Evolutionary conservation across 2,888 invertebrate genomes (phyloP), one percentile per base, ranked within the genome.

Genomic region (Plebejus argus): DNA sequence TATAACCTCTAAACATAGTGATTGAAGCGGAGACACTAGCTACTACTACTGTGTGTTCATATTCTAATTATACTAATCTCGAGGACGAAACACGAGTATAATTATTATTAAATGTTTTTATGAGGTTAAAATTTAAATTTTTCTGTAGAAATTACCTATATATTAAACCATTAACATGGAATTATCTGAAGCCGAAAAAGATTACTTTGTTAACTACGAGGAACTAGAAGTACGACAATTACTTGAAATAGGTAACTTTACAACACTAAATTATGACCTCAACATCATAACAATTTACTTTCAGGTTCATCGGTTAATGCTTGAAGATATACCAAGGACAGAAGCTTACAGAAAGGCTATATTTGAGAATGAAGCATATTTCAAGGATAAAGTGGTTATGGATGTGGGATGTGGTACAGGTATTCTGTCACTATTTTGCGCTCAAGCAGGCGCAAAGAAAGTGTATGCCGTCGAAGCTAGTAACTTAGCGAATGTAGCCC

Each of bases 401-500:
- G 98, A 98, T 91, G 96, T 98, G 76, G 98, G 98, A 1, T 97
- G 97, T 79, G 98, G 98, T 1, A 97, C 97, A 23, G 98, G 99
- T 39, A 97, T 99, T 82, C 91, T 99, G 39, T 98, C 98, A 1
- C 93, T 98, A 84, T 98, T 98, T 89, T 98, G 98, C 88, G 98
- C 98, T 61, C 91, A 96, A 90, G 98, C 98, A 49, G 99, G 99
- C n/a, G 99, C 99, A 6, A 95, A 95, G 78, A 96, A 96, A 88
- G 98, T 98, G 0, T 98, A 96, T 88, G 97, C 98, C 10, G 95
- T 98, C 0, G 98, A 98, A 95, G 98, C 97, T 2, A 97, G 97
- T 84, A 95, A 95, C 81, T 89, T 97, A 58, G 96, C 96, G 5
- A 90, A 93, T 83, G 87, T 97, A 76, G 96, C 97, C 1, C 90